Percentiles rank a stretch among this genome's conserved stretches.
These are phyloP conservation scores for Lapara coniferarum DNA, from an alignment of 2,888 invertebrate genomes.

Conservation along the genomic window DNA sequence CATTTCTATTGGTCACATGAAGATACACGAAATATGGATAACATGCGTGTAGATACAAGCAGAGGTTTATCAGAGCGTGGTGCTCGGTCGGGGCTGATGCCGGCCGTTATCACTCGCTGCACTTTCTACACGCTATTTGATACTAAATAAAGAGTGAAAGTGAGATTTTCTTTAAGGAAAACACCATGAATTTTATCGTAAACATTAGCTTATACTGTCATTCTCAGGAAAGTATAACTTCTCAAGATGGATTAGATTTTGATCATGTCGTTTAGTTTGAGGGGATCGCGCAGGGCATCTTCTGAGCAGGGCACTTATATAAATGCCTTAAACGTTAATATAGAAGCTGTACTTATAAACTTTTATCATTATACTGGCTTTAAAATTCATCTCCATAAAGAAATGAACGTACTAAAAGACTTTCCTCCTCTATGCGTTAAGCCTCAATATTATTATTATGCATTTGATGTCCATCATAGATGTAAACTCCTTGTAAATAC, in stretches of 20 bases:
- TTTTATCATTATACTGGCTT: too few relatives aligned
- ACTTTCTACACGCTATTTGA: constrained; percentile 19
- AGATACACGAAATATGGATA: not conserved
- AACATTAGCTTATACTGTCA: too few relatives aligned
- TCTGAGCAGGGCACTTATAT: too few relatives aligned
- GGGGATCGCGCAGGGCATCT: too few relatives aligned
- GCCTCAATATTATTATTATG: not conserved
- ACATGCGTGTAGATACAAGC: not conserved
- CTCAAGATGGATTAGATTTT: too few relatives aligned
- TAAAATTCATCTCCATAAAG: too few relatives aligned
- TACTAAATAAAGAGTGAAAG: constrained; percentile 20
- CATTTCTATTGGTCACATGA: not conserved
- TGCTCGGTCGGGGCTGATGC: not conserved
- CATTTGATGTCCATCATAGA: not conserved
- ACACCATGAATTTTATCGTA: not conserved
- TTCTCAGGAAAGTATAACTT: too few relatives aligned
- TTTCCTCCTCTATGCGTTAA: too few relatives aligned
- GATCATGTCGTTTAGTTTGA: too few relatives aligned
- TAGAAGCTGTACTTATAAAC: too few relatives aligned
- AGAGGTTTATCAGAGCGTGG: constrained; percentile 7
- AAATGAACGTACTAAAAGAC: too few relatives aligned
- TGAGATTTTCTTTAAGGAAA: constrained; percentile 12
- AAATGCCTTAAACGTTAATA: too few relatives aligned
- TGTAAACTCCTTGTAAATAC: not conserved
- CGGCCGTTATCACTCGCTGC: constrained; percentile 23